Base-by-base conservation (phyloP, 1,140 invertebrate species). In the Nylanderia fulva region DNA sequence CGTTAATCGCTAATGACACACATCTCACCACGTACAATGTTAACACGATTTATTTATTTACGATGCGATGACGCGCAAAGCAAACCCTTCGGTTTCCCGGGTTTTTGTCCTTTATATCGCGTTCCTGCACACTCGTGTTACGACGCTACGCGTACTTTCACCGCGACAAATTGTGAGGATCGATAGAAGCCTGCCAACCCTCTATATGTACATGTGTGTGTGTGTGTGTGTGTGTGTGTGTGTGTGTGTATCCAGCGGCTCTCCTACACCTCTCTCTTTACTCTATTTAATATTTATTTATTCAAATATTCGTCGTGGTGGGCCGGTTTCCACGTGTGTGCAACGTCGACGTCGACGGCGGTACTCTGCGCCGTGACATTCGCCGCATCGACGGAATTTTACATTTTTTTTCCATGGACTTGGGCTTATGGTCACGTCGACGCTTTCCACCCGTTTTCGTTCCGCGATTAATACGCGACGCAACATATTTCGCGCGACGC, bases 251-350 rank as follows among this genome's bases (percentile, higher is more conserved):
- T 52, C 52, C 36, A 45, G n/a, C 18, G 7, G 24, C 27, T 72
- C 21, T 52, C 61, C 71, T 29, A 0, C 36, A 7, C 15, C 0
- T 24, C 21, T 15, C 42, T 39, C 24, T 29, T 56, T 63, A 36
- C 33, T n/a, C 75, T 75, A 85, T 85, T 85, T 85, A 80, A 80
- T 85, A 85, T 85, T 85, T 85, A 85, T 85, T 82, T 85, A 85
- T 85, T 85, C 84, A 85, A 85, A 85, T 85, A 85, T 85, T 85
- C 75, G 84, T 69, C 84, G 75, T 80, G 76, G 63, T 52, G 45
- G 45, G 45, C 61, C 74, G 83, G 83, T 79, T 85, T 85, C 60
- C 72, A 76, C 74, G 72, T 77, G 83, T 58, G 58, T 74, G 72
- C 74, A 66, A 66, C 71, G 69, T 42, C 36, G 56, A 63, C 71